Base-by-base conservation (phyloP, 2,888 invertebrate species). In the Brachycybe producta region DNA sequence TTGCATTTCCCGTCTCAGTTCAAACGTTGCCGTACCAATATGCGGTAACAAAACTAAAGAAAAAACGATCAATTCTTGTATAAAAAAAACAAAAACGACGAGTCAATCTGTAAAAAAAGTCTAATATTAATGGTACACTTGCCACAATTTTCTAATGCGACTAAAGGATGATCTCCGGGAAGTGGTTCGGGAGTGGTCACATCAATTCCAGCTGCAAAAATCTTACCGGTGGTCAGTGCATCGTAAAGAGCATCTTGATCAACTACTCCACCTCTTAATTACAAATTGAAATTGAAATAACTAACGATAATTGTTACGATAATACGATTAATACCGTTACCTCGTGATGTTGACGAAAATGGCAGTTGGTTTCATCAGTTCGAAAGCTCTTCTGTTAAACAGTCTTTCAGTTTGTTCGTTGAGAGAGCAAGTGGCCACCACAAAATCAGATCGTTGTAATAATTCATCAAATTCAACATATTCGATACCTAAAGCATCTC, bases 111-210 rank as follows among this genome's bases (percentile, higher is more conserved):
- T n/a, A n/a, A n/a, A n/a, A n/a, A n/a, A n/a, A n/a, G n/a, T n/a
- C n/a, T n/a, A n/a, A n/a, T n/a, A n/a, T n/a, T 15, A n/a, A n/a
- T n/a, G n/a, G n/a, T n/a, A n/a, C n/a, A 32, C 45, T 71, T 66
- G 87, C 87, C 80, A 65, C 88, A 85, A 66, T 94, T 94, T 35
- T 77, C 71, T 23, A 91, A 64, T 52, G 75, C 75, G 21, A 87
- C 74, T 21, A 94, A 70, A 1, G 80, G 80, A 67, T 76, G 79
- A 58, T 85, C 77, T 3, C 82, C 62, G 0, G 90, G 87, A 52
- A 94, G 68, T 0, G 92, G 94, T 65, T 94, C 94, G 0, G 91
- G 91, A 1, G 80, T 80, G 54, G 83, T 88, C 0, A 94, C 92
- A 70, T 94, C 94, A 24, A 94, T 69, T 0, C 91, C 92, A 0